Evolutionary conservation across 2,888 invertebrate species (phyloP), one percentile per base, ranked within the genome.

Genomic region (Eupithecia vulgata): DNA sequence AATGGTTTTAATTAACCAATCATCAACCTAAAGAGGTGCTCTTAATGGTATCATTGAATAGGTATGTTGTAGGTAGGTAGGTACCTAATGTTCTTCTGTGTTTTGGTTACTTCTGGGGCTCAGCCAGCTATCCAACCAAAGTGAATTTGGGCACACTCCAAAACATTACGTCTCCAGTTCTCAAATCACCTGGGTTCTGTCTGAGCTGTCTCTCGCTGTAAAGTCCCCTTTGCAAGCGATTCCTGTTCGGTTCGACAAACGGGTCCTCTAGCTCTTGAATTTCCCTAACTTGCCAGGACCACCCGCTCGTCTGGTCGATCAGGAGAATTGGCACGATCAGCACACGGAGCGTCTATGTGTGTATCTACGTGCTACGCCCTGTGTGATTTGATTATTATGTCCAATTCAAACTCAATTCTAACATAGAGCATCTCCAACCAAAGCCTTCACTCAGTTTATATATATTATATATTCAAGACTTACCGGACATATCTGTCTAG

Each of bases 1-100:
- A 65, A 42, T 42, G 40, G 65, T 21, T 40, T 37, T 40, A 65
- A 65, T 65, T 65, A 67, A 48, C 65, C 15, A 65, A 65, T 42
- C 65, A 65, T 21, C 21, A 65, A 40, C n/a, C 21, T 65, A n/a
- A n/a, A n/a, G n/a, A n/a, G n/a, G n/a, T n/a, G 5, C 30, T 59
- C 8, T n/a, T 61, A 61, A 34, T n/a, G 62, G n/a, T n/a, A n/a
- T n/a, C n/a, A n/a, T n/a, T n/a, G n/a, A n/a, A n/a, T n/a, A n/a
- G n/a, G n/a, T n/a, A n/a, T n/a, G n/a, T n/a, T n/a, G n/a, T n/a
- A n/a, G n/a, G n/a, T n/a, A n/a, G n/a, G n/a, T n/a, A n/a, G n/a
- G n/a, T n/a, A n/a, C n/a, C n/a, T n/a, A n/a, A n/a, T n/a, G n/a
- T n/a, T n/a, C 30, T 30, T 30, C 30, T 30, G 30, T 30, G 30